These are phyloP conservation scores for Zygothrica quintamaculata DNA, from an alignment of 2,888 invertebrate species.

Conservation along the genomic window DNA sequence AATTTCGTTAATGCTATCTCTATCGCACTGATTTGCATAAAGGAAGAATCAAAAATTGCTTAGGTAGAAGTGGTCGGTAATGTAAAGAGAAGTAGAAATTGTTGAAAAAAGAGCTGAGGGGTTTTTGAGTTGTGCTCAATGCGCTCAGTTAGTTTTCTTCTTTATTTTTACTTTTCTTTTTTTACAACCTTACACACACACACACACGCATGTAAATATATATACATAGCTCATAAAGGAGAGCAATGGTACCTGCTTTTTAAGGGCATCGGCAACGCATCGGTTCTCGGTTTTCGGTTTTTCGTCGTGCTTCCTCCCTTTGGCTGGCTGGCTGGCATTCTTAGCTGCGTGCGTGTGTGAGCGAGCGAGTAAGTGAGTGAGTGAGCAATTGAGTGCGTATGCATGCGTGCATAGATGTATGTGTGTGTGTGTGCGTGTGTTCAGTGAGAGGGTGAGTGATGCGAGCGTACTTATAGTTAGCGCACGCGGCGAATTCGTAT, in stretches of 20 bases:
- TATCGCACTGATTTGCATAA: constrained; percentile 66
- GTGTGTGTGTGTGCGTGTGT: constrained; percentile 30
- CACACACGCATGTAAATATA: constrained; percentile 10
- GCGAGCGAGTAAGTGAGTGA: constrained; percentile 51
- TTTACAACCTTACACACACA: constrained; percentile 39
- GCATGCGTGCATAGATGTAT: constrained; percentile 25
- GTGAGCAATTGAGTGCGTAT: constrained; percentile 39
- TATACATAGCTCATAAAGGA: constrained; percentile 38
- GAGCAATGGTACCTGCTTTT: constrained; percentile 50
- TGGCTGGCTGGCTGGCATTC: constrained; percentile 24
- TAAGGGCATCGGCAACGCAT: constrained; percentile 30
- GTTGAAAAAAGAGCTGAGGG: constrained; percentile 43
- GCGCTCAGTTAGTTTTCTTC: no score
- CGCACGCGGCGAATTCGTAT: constrained; percentile 82
- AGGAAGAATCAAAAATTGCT: constrained; percentile 46
- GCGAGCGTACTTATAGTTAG: constrained; percentile 80
- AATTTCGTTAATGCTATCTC: constrained; percentile 31
- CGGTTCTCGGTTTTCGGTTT: constrained; percentile 34
- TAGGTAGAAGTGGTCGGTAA: constrained; percentile 51
- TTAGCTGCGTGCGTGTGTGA: constrained; percentile 31
- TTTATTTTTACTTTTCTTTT: constrained; percentile 26
- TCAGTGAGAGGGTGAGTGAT: constrained; percentile 54
- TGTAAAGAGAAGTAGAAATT: constrained; percentile 18
- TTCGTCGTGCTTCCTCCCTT: constrained; percentile 51
- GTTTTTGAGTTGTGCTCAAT: constrained; percentile 46